Evolutionary conservation across 2,888 invertebrate genomes (phyloP), one percentile per base, ranked within the genome.

Genomic region (Gari tellinella): DNA sequence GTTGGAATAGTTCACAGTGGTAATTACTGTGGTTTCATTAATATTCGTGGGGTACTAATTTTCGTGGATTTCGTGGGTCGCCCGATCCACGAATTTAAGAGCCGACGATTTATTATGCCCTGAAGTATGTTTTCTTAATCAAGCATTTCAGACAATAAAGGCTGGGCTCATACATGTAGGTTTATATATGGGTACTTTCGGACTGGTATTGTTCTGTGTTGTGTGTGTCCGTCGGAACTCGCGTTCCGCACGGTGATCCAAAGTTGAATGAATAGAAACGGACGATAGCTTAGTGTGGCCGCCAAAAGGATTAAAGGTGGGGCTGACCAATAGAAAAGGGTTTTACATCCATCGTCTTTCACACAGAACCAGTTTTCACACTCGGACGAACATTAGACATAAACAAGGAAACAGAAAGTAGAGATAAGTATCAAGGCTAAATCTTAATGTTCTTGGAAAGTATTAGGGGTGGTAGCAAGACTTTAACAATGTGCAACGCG

Each of bases 1-100:
- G 51, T 51, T 51, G 51, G 51, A 51, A 51, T 51, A 51, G 51
- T 51, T 51, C 51, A 51, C 51, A 51, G 51, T 51, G 51, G 51
- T 51, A 51, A 51, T 51, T 51, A 51, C 51, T 51, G 51, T 51
- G 51, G 51, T 51, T 51, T 51, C 51, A 51, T 51, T 51, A 51
- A 51, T 51, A 51, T 51, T 51, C 51, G 51, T 51, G 51, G 51
- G 51, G 51, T 51, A 51, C 51, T 51, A 51, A 51, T 51, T 51
- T 51, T 51, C 51, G 51, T 51, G 51, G 51, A 51, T 51, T 51
- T 51, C 51, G 51, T 51, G 51, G 51, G 51, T 51, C 51, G 51
- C 51, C 51, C 51, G 51, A 51, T 51, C 51, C 51, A 51, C 51
- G 51, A 51, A 51, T 51, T 51, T 51, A 51, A 51, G 51, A 51